phyloP scores from a whole-genome alignment of 2,888 invertebrate genomes.

The Drosophila yooni region DNA sequence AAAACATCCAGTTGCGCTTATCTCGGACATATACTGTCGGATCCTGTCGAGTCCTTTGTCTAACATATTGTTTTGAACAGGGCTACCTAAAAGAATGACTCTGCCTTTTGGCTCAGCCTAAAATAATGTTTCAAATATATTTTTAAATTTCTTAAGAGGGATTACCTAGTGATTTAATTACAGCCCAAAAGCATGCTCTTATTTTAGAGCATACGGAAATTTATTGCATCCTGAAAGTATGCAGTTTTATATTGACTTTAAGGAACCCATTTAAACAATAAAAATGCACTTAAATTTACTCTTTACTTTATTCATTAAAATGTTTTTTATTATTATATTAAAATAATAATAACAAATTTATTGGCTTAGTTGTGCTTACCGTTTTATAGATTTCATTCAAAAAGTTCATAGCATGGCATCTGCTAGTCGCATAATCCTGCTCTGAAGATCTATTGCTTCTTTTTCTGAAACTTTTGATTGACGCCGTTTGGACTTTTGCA shows the following conservation, averaged over 20 bases:
- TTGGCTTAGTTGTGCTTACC: neutral
- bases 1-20: too few relatives aligned
- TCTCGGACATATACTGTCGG: too few relatives aligned
- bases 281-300: neutral
- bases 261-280: neutral
- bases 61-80: neutral
- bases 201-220: neutral
- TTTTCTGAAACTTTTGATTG: constrained; percentile 70
- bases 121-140: neutral
- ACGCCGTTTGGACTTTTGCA: constrained; percentile 77
- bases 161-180: neutral
- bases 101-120: neutral
- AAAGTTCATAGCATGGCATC: constrained; percentile 13
- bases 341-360: neutral
- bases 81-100: neutral
- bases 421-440: constrained; percentile 1
- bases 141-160: neutral
- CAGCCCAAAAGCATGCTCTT: too few relatives aligned
- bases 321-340: neutral
- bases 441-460: neutral
- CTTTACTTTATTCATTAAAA: neutral
- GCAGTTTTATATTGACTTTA: neutral
- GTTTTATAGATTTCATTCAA: neutral
- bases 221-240: neutral
- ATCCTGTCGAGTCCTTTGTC: neutral